These are phyloP conservation scores for Pheosia tremula DNA, from an alignment of 2,888 invertebrate genomes.

Conservation along the genomic window DNA sequence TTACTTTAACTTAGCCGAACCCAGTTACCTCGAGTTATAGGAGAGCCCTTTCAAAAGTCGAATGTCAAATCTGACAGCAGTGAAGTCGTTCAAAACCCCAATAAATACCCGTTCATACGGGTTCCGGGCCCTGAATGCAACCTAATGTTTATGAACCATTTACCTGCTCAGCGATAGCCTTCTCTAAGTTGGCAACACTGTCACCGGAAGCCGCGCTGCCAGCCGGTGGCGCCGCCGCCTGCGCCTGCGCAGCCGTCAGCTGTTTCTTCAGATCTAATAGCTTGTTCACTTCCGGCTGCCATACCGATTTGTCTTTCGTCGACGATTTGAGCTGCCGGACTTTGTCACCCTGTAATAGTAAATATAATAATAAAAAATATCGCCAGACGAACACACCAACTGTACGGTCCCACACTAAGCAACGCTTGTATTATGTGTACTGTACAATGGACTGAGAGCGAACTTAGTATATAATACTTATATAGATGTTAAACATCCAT, in stretches of 20 bases:
- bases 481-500: no score
- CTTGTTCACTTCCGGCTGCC: constrained; percentile 91
- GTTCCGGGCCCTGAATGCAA: no score
- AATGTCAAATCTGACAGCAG: no score
- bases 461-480: no score
- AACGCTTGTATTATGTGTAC: no score
- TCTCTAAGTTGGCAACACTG: constrained; percentile 75
- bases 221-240: constrained; percentile 14
- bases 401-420: background rate
- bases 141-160: background rate
- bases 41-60: no score
- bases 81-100: no score
- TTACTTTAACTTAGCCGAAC: background rate
- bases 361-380: background rate
- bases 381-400: background rate
- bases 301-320: constrained; percentile 90
- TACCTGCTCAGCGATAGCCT: constrained; percentile 85
- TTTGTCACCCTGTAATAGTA: constrained; percentile 85
- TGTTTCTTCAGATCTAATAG: constrained; percentile 90
- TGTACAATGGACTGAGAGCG: no score
- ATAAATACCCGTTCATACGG: no score
- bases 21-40: no score
- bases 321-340: constrained; percentile 91
- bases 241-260: constrained; percentile 65
- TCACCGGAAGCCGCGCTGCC: constrained; percentile 15